Evolutionary conservation across 2,888 invertebrate genomes (phyloP).

Genomic region (Pseudococcus longispinus): DNA sequence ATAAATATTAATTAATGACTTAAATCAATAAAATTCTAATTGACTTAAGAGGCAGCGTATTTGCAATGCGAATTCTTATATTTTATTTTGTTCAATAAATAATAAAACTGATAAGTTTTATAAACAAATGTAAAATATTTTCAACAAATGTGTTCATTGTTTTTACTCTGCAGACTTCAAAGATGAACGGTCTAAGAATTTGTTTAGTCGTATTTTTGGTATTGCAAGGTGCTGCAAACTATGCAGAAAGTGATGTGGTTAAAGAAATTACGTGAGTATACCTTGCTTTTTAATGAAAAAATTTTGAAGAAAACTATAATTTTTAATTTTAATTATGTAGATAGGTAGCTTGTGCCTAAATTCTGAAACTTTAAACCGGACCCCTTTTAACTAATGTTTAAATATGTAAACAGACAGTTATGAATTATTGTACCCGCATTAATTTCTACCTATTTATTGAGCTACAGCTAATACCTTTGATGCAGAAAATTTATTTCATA

Average conservation of each 20-base stretch:
- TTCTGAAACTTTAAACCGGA: no score
- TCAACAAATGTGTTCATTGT: neutral
- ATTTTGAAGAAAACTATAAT: no score
- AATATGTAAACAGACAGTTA: no score
- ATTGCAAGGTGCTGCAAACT: neutral
- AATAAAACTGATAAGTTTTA: constrained; percentile 22
- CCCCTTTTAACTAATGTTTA: no score
- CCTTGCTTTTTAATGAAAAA: no score
- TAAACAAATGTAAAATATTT: neutral
- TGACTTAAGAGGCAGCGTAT: neutral
- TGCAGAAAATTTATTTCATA: no score
- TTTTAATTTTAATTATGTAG: no score
- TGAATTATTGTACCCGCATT: no score
- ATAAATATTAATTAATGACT: constrained; percentile 5
- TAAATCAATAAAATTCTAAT: constrained; percentile 7
- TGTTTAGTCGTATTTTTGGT: constrained; percentile 14
- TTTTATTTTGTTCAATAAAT: neutral
- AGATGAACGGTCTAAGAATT: neutral
- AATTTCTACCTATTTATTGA: no score
- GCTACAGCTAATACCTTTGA: no score
- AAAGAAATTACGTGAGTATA: constrained; percentile 27
- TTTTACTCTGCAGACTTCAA: neutral
- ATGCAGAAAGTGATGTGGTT: neutral
- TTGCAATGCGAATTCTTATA: neutral
- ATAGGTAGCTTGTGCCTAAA: no score